A percentile compares a stretch with the other conserved stretches of the same genome.
Evolutionary conservation across 2,888 invertebrate species (phyloP).

Genomic region (Oasisia sp.): DNA sequence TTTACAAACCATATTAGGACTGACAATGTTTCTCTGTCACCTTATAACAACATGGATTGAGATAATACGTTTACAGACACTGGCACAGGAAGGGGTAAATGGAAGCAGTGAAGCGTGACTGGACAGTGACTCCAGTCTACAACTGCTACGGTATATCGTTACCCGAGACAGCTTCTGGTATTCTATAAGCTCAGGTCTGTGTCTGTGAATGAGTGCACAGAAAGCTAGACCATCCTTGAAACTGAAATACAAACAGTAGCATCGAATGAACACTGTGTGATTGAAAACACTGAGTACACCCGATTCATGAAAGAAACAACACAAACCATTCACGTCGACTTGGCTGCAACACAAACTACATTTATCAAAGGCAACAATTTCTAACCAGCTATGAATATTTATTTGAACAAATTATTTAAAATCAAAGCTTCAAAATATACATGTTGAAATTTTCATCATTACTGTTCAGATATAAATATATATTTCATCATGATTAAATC

Average conservation of each 20-base stretch:
- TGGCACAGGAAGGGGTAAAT: not conserved
- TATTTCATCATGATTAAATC: not conserved
- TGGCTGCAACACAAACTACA: not conserved
- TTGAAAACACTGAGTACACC: not conserved
- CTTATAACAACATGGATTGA: not conserved
- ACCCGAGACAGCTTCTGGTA: slow-evolving; percentile 96
- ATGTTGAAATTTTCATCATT: not conserved
- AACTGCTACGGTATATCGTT: slow-evolving; percentile 40
- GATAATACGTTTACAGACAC: not conserved
- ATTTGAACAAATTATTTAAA: not conserved
- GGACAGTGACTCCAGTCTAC: not conserved
- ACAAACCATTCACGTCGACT: not conserved
- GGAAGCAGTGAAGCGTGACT: not conserved
- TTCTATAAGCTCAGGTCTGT: slow-evolving; percentile 98
- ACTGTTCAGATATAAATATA: not conserved
- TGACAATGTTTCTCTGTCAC: not conserved
- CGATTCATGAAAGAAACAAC: not conserved
- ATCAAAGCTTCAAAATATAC: not conserved
- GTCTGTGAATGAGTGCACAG: slow-evolving; percentile 99
- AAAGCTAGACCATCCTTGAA: slow-evolving; percentile 99
- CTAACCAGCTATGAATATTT: not conserved
- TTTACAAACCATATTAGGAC: not conserved
- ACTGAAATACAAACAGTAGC: slow-evolving; percentile 67
- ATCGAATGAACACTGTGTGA: not conserved
- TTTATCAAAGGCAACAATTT: not conserved